Evolutionary conservation across 2,113 vertebrate genomes (phyloP), one percentile per base, ranked within the genome.

Genomic region (Hipposideros armiger): DNA sequence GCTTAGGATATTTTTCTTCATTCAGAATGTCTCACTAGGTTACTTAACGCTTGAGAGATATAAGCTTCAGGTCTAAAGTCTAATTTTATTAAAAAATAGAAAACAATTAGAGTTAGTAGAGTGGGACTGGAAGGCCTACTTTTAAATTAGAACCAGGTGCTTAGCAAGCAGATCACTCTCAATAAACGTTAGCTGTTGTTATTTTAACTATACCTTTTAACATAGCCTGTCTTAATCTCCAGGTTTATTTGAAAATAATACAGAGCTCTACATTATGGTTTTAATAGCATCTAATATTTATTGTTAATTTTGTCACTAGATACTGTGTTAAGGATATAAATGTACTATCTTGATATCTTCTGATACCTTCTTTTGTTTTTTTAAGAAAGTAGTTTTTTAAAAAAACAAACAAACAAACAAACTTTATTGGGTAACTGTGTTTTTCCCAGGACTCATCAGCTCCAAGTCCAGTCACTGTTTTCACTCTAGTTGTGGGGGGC

Each of bases 261-360:
- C 92, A 26, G 60, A 50, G 17, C 45, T 87, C 60, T 17, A 67
- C 7, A 4, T 85, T 26, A 66, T 87, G 50, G 40, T 84, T 86
- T 94, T 77, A 76, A 40, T 81, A 81, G 32, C 64, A 84, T 30
- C 45, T 78, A 77, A 50, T 66, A 93, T 90, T 58, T 74, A n/a
- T 87, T 58, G 24, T n/a, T 91, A 22, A 82, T 96, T 94, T 95
- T 87, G 6, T 89, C 28, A 58, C 17, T 20, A 80, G 70, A 58
- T 7, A 30, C 30, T 13, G 3, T 74, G 20, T 93, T 81, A 92
- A 80, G 58, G 45, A 32, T 69, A 11, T 90, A 26, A 77, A 67
- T 87, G 16, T 77, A n/a, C 62, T 78, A 36, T 87, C 13, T 92
- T 87, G 36, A 8, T 78, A 45, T 30, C 40, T 81, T 76, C 17